Evolutionary conservation across 92 coral and sea anemone species (phyloP).

Genomic region (Epizoanthus scotinus): DNA sequence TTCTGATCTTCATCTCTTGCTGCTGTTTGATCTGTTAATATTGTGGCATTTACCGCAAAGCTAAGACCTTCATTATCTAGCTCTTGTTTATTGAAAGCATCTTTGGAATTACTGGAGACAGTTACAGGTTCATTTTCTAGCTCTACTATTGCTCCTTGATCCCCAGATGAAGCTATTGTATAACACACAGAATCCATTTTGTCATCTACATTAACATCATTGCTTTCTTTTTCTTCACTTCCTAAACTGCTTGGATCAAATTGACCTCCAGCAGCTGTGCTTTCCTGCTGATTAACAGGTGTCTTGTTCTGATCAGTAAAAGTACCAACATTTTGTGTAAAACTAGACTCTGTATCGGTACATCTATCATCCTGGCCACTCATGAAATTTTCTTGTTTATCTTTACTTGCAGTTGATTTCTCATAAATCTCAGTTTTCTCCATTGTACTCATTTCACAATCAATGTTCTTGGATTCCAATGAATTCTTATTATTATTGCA

Average conservation of each 20-base stretch:
- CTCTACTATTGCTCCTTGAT: not conserved
- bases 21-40: not conserved
- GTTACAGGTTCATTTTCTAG: not conserved
- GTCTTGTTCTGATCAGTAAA: not conserved
- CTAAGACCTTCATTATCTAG: not conserved
- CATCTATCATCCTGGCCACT: too few relatives aligned
- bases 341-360: not conserved
- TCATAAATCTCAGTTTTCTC: not conserved
- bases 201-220: not conserved
- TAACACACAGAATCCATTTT: not conserved
- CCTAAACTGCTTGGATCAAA: not conserved
- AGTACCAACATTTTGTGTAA: not conserved
- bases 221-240: not conserved
- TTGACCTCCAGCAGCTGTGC: not conserved
- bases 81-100: not conserved
- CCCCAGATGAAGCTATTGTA: not conserved
- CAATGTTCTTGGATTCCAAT: not conserved
- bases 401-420: not conserved
- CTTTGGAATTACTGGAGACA: not conserved
- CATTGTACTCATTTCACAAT: not conserved
- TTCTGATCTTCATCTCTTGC: not conserved
- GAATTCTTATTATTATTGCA: conserved; percentile 5
- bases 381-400: not conserved
- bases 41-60: not conserved
- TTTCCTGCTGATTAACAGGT: not conserved